phyloP scores from a whole-genome alignment of 1,140 invertebrate genomes.

The Monochamus saltuarius region DNA sequence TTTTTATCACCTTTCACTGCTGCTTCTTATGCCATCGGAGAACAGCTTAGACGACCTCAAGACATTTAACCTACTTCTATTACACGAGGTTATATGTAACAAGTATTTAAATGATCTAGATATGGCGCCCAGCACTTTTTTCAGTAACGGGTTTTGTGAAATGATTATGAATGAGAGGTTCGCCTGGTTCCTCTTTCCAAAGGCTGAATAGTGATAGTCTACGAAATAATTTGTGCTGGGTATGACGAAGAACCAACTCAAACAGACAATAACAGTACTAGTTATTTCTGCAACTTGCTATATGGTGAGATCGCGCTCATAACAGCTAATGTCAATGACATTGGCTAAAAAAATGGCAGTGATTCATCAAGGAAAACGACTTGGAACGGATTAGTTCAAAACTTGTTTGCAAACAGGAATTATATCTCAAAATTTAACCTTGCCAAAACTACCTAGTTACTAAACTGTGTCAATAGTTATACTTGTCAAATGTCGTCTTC shows the following conservation, averaged over 20 bases:
- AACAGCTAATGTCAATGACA: conserved; percentile 35
- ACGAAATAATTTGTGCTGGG: too few species aligned
- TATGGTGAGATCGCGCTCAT: background rate
- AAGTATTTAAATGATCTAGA: too few species aligned
- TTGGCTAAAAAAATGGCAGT: conserved; percentile 30
- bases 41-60: too few species aligned
- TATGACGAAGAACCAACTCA: conserved; percentile 10
- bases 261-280: conserved; percentile 3
- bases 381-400: conserved; percentile 20
- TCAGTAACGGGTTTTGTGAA: conserved; percentile 2
- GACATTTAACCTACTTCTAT: too few species aligned
- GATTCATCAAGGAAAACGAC: conserved; percentile 43
- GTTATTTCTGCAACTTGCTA: conserved; percentile 22
- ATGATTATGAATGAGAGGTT: background rate
- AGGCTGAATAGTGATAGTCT: too few species aligned
- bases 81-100: too few species aligned
- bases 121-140: conserved; percentile 10
- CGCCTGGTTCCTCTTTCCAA: too few species aligned
- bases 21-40: too few species aligned
- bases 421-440: background rate
- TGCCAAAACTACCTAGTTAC: too few species aligned
- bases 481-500: too few species aligned
- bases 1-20: too few species aligned
- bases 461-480: too few species aligned
- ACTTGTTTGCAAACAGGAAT: conserved; percentile 16